Base-by-base conservation (phyloP, 2,888 invertebrate genomes). In the Nemoura dubitans region DNA sequence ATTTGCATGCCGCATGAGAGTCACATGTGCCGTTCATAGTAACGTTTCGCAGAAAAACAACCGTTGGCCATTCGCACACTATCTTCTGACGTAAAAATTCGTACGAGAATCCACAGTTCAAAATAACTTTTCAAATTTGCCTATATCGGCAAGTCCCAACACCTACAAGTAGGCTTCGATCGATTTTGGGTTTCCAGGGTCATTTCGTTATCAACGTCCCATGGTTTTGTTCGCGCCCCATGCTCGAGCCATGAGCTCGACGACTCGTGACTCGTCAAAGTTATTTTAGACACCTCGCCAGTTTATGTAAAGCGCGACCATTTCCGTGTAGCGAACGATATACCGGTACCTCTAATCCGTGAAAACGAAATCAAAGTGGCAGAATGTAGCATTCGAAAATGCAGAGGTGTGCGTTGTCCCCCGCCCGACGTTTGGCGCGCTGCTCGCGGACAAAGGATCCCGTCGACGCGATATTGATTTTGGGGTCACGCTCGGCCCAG, bases 401-500 rank as follows among this genome's bases (percentile, higher is more conserved):
- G 59, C 21, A 7, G 59, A 59, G 59, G 16, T 59, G 59, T 59
- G 59, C 59, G 59, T 59, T 21, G 21, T 59, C 10, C 59, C 59
- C 59, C 59, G 59, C 59, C 21, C 14, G 16, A 59, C 59, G 59
- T 7, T 59, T 59, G 59, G 59, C 59, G 59, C 59, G 59, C 59
- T 59, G 59, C 59, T 1, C 59, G 14, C 59, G 59, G 59, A 59
- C 59, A 59, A 59, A 59, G 59, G 59, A 59, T 59, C 14, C 59
- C 59, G 59, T 59, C 59, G 59, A 59, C 59, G 59, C 59, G 59
- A 59, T 59, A 59, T 59, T 59, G 59, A 59, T 59, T 59, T 59
- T 59, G 59, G 59, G 59, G 59, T 59, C 59, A 59, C 59, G 59
- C 59, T 59, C 59, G 21, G 59, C 21, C 14, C 59, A 21, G 59